Evolutionary conservation across 2,113 vertebrate species (phyloP).

Genomic region (Hylia prasina): DNA sequence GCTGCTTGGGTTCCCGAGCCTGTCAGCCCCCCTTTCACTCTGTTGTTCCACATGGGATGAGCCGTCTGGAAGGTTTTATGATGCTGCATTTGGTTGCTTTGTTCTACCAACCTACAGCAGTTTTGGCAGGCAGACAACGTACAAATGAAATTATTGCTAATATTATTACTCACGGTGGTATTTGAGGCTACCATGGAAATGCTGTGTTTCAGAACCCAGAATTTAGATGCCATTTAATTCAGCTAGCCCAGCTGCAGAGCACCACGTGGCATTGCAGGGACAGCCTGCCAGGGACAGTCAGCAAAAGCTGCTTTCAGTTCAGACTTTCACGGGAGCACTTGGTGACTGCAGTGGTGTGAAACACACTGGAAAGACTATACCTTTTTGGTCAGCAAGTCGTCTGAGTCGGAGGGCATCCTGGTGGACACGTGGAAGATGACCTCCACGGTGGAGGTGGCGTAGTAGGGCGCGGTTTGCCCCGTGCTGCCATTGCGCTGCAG

Average conservation of each 20-base stretch:
- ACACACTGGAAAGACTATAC: constrained; percentile 46
- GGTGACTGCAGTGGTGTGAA: not conserved
- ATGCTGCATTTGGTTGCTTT: not conserved
- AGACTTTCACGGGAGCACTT: not conserved
- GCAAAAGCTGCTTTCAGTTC: not conserved
- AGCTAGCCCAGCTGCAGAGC: not conserved
- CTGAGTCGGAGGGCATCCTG: constrained; percentile 93
- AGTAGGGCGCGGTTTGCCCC: constrained; percentile 91
- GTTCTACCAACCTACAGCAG: not conserved
- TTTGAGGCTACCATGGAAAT: constrained; percentile 56
- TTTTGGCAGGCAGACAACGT: constrained; percentile 34
- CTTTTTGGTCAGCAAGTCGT: constrained; percentile 96
- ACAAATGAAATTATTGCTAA: constrained; percentile 49
- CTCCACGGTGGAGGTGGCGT: constrained; percentile 95
- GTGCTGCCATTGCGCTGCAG: constrained; percentile 97
- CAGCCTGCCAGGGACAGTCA: not conserved
- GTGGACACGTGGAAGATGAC: constrained; percentile 97
- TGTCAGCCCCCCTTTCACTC: not conserved
- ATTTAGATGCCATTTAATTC: constrained; percentile 47
- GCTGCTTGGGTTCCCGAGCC: not conserved
- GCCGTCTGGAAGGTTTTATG: not conserved
- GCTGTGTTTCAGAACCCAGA: constrained; percentile 17
- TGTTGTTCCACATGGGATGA: not conserved
- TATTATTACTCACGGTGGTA: constrained; percentile 39
- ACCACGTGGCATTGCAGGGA: not conserved